Conservation (phyloP, 64 coral and sea anemone species). For the Exaiptasia diaphana region DNA sequence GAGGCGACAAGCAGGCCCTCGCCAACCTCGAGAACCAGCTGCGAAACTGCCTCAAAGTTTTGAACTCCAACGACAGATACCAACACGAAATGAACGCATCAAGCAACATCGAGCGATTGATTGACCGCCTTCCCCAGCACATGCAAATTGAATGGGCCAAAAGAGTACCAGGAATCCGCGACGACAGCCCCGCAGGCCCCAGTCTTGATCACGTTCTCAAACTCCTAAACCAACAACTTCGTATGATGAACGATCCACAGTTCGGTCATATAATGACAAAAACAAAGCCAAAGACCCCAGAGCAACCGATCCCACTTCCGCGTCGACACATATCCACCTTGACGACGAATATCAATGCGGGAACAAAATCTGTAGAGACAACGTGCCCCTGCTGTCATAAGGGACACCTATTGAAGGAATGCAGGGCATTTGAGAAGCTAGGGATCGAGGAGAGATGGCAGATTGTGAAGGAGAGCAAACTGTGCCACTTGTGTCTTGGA, state of each 20-base stretch:
- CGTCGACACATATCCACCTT: background rate
- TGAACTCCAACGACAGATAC: background rate
- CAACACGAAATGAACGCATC: constrained; percentile 11
- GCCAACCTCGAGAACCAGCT: background rate
- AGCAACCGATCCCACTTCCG: too few species aligned
- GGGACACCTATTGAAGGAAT: background rate
- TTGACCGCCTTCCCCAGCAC: background rate
- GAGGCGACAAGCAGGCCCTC: background rate
- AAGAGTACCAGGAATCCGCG: background rate
- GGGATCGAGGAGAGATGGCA: constrained; percentile 7
- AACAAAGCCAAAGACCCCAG: background rate
- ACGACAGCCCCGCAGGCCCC: background rate
- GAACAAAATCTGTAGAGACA: background rate
- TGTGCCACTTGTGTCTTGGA: constrained; percentile 47
- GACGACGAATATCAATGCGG: background rate
- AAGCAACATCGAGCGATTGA: background rate
- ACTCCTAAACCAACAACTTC: background rate
- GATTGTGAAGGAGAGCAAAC: background rate
- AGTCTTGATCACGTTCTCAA: background rate
- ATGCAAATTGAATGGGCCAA: constrained; percentile 38
- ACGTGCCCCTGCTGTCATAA: constrained; percentile 22
- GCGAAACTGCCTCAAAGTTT: background rate
- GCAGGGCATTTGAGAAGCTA: background rate
- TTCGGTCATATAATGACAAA: constrained; percentile 12
- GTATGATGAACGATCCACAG: constrained; percentile 32